phyloP scores from a whole-genome alignment of 1,140 invertebrate genomes.

The Drosophila grimshawi region DNA sequence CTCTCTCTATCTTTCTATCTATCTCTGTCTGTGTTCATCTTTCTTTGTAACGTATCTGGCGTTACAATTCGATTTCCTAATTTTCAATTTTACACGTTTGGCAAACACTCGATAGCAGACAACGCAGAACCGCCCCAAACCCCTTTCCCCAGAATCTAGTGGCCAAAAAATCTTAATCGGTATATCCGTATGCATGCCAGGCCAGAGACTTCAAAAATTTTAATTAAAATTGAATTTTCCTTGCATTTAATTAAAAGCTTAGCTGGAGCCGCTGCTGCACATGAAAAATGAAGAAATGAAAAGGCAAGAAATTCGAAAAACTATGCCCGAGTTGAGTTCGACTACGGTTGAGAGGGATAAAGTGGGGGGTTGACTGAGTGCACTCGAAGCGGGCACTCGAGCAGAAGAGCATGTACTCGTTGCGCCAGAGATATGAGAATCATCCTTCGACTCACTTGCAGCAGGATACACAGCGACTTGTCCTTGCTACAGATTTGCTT shows the following conservation, averaged over 20 bases:
- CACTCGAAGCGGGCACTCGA: constrained; percentile 62
- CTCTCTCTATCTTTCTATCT: not conserved
- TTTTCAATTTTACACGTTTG: constrained; percentile 83
- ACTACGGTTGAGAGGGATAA: not conserved
- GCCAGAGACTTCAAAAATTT: constrained; percentile 75
- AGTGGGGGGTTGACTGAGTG: constrained; percentile 3
- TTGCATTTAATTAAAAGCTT: constrained; percentile 83
- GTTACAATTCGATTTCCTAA: constrained; percentile 80
- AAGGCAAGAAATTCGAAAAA: constrained; percentile 66
- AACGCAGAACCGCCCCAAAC: constrained; percentile 11
- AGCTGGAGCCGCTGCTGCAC: constrained; percentile 49
- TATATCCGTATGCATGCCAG: constrained; percentile 61
- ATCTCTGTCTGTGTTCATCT: constrained; percentile 6
- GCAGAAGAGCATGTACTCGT: constrained; percentile 68
- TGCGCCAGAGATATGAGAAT: constrained; percentile 72
- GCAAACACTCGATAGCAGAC: constrained; percentile 66
- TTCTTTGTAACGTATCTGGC: constrained; percentile 20
- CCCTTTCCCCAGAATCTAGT: constrained; percentile 6
- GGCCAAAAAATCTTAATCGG: constrained; percentile 31
- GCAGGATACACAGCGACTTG: constrained; percentile 38
- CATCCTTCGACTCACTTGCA: constrained; percentile 42
- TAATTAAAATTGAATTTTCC: constrained; percentile 82
- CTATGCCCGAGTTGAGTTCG: constrained; percentile 51
- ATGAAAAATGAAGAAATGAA: constrained; percentile 60
- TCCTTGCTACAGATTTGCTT: not conserved